phyloP scores from a whole-genome alignment of 2,888 invertebrate species.

The Sinelater perroti region DNA sequence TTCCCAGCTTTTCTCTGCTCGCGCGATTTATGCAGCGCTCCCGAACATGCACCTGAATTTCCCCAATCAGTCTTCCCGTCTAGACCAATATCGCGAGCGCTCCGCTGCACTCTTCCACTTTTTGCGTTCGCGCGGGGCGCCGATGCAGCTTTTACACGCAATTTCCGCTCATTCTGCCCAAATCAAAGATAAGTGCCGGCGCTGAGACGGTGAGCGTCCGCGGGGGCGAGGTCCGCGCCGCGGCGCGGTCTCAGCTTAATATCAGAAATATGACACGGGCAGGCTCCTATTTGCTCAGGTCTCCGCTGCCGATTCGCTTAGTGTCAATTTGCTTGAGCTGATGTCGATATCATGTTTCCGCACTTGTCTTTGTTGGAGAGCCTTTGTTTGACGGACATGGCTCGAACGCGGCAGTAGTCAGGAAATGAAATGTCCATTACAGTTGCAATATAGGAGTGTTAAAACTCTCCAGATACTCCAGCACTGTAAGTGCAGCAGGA shows the following conservation, averaged over 20 bases:
- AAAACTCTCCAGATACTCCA: too few relatives aligned
- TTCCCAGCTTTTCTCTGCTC: too few relatives aligned
- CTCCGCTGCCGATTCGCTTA: slow-evolving; percentile 40
- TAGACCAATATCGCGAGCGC: slow-evolving; percentile 17
- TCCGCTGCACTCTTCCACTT: neutral
- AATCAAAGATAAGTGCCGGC: slow-evolving; percentile 40
- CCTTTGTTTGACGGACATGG: too few relatives aligned
- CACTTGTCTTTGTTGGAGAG: slow-evolving; percentile 21
- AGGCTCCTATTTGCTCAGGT: slow-evolving; percentile 41
- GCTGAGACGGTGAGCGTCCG: slow-evolving; percentile 31
- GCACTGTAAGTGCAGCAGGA: too few relatives aligned
- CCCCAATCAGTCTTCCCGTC: slow-evolving; percentile 18
- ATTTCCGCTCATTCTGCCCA: slow-evolving; percentile 39
- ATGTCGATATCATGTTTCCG: slow-evolving; percentile 46
- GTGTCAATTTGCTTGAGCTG: slow-evolving; percentile 40
- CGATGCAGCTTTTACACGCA: slow-evolving; percentile 38
- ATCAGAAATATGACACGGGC: slow-evolving; percentile 41
- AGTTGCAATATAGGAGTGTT: too few relatives aligned
- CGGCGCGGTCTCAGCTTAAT: slow-evolving; percentile 25
- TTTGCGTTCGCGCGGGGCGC: too few relatives aligned
- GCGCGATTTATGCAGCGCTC: too few relatives aligned
- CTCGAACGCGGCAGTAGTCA: too few relatives aligned
- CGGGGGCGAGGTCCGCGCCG: slow-evolving; percentile 13
- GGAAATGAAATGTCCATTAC: too few relatives aligned
- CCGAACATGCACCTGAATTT: too few relatives aligned